Evolutionary conservation across 2,113 vertebrate genomes (phyloP).

Genomic region (Lampris megalopsis): DNA sequence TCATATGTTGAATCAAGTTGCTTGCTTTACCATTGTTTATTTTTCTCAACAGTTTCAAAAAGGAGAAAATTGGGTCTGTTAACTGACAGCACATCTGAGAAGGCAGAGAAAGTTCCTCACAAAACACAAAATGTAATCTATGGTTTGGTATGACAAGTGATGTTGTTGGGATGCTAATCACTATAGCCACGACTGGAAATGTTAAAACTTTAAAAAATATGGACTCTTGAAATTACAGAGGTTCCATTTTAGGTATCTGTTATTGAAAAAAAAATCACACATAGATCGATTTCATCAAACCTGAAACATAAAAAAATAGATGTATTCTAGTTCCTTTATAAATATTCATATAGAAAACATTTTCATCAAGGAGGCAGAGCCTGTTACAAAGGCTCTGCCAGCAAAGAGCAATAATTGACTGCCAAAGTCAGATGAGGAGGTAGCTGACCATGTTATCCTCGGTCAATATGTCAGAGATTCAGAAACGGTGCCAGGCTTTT

Average conservation of each 20-base stretch:
- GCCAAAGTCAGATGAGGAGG: slow-evolving; percentile 80
- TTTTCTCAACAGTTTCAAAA: slow-evolving; percentile 64
- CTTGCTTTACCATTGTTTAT: neutral
- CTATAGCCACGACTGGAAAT: neutral
- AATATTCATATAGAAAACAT: slow-evolving; percentile 54
- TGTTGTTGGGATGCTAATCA: neutral
- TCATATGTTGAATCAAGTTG: neutral
- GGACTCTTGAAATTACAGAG: no score
- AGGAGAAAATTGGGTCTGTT: slow-evolving; percentile 73
- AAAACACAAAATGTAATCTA: slow-evolving; percentile 40
- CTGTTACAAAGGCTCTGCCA: slow-evolving; percentile 33
- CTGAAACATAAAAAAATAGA: no score
- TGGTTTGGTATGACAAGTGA: slow-evolving; percentile 35
- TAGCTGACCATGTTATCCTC: slow-evolving; percentile 80
- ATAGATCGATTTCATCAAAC: no score
- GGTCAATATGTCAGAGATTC: slow-evolving; percentile 82
- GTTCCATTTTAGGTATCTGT: no score
- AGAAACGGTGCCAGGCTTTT: slow-evolving; percentile 80
- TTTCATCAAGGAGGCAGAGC: slow-evolving; percentile 56
- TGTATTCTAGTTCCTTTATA: neutral
- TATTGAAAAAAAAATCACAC: no score
- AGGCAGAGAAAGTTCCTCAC: slow-evolving; percentile 53
- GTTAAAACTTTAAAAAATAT: no score
- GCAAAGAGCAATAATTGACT: slow-evolving; percentile 45
- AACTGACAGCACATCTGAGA: slow-evolving; percentile 49